phyloP scores from a whole-genome alignment of 2,797 vertebrate genomes.

The Astyanax mexicanus region DNA sequence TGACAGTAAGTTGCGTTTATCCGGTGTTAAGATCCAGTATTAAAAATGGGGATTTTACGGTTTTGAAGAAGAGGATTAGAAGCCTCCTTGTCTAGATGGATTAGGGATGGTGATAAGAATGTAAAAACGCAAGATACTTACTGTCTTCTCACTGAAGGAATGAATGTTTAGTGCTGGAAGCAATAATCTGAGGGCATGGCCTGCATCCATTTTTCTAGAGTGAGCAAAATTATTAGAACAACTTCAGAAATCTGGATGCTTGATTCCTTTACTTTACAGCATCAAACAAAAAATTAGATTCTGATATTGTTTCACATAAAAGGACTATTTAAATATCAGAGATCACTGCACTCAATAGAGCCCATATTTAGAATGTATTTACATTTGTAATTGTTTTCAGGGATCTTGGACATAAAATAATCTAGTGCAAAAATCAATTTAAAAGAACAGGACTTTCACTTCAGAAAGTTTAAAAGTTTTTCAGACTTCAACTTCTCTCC shows the following conservation, averaged over 20 bases:
- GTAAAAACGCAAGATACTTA: slow-evolving; percentile 67
- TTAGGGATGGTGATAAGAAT: slow-evolving; percentile 64
- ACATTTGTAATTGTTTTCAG: too few species aligned
- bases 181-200: neutral
- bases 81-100: slow-evolving; percentile 71
- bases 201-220: neutral
- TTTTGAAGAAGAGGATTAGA: slow-evolving; percentile 75
- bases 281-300: neutral
- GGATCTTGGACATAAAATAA: too few species aligned
- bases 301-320: neutral
- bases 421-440: too few species aligned
- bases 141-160: slow-evolving; percentile 60
- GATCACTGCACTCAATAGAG: too few species aligned
- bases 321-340: too few species aligned
- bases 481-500: too few species aligned
- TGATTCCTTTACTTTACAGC: slow-evolving; percentile 12
- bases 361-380: too few species aligned
- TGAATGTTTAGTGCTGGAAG: slow-evolving; percentile 15
- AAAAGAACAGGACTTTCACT: too few species aligned
- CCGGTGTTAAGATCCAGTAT: slow-evolving; percentile 73
- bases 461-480: too few species aligned
- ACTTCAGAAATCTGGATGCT: neutral
- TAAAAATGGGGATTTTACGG: slow-evolving; percentile 73
- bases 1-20: slow-evolving; percentile 69
- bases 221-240: neutral